Conservation (phyloP, 1,140 invertebrate species). For the Eubasilissa regina region DNA sequence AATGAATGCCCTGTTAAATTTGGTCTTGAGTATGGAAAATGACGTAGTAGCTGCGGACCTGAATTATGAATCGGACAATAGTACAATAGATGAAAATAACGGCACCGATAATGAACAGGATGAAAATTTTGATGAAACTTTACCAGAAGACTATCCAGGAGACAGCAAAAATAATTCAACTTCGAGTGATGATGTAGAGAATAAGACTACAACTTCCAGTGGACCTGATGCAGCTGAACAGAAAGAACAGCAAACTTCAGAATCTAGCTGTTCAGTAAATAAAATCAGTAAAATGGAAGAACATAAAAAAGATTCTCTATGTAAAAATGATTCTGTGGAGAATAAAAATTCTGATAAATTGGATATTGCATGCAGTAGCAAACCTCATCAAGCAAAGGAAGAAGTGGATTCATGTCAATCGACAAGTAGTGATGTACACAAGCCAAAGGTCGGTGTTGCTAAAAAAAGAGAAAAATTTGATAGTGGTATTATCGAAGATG, state of each 20-base stretch:
- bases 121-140: background rate
- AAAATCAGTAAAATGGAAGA: background rate
- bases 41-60: constrained; percentile 61
- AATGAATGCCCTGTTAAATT: constrained; percentile 70
- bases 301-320: background rate
- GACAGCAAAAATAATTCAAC: background rate
- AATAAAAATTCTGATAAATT: background rate
- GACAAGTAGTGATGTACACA: background rate
- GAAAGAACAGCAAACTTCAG: background rate
- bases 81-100: background rate
- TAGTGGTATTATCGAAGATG: constrained; percentile 53
- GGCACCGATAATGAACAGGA: background rate
- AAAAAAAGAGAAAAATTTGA: constrained; percentile 49
- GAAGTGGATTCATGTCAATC: background rate
- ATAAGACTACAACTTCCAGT: background rate
- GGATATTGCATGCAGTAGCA: constrained; percentile 1
- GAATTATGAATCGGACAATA: constrained; percentile 18
- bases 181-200: background rate
- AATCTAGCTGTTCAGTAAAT: background rate
- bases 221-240: background rate
- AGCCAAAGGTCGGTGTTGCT: background rate
- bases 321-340: background rate
- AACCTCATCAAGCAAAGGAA: background rate
- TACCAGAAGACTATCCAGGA: background rate
- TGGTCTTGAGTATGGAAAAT: constrained; percentile 69